Evolutionary conservation across 2,888 invertebrate species (phyloP), one percentile per base, ranked within the genome.

Genomic region (Hydroisotoma schaefferi): DNA sequence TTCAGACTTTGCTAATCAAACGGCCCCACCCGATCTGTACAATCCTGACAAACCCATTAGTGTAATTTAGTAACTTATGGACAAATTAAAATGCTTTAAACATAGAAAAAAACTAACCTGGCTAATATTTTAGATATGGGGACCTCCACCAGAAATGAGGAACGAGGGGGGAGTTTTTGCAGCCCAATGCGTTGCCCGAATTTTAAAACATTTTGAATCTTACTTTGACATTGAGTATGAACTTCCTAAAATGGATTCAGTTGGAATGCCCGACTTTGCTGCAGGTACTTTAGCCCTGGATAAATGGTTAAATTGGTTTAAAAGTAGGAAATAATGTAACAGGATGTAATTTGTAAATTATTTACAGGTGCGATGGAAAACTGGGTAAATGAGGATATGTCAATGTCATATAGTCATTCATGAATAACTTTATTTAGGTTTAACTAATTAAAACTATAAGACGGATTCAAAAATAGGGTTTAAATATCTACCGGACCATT

Each of bases 321-420:
- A 33, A 6, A 10, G 8, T 10, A 33, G 33, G 33, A 10, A 10
- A 33, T 10, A 33, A 10, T 33, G 6, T 10, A 33, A 33, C 15
- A 33, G 8, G 15, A 33, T 47, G 5, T 23, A 8, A 8, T 10
- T 26, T 40, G 26, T 26, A 25, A 2, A 10, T 10, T 53, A 38
- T 22, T 38, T 53, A 15, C 43, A 53, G 55, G 57, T 15, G 62
- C 58, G 29, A 62, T 62, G 62, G 62, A 62, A 38, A 62, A 62
- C 44, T 62, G 62, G 62, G 60, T 60, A 44, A 27, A 28, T 12
- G 8, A 25, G 22, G 40, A 23, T 55, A n/a, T 8, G 8, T 22
- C 37, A 22, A 37, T 20, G 2, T 18, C 22, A 22, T 53, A 6
- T 20, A 38, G 22, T 38, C 6, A 26, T 8, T 10, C n/a, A 20